Evolutionary conservation across 92 coral and sea anemone species (phyloP), one percentile per base, ranked within the genome.

Genomic region (Porites lobata): DNA sequence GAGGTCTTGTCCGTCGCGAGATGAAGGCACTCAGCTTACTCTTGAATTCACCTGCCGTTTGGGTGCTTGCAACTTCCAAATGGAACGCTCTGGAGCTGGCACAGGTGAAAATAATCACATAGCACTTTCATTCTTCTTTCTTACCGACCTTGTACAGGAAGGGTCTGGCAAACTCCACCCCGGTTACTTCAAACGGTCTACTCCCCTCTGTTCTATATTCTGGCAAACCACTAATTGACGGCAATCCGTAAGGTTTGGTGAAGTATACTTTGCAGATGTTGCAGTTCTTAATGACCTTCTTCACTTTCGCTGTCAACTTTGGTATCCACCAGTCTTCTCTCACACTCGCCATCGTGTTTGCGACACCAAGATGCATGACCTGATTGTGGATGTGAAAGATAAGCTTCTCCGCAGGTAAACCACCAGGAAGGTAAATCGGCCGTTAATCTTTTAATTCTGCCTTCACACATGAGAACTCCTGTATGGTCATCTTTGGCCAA

Each of bases 91-190:
- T 29, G 32, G 32, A 29, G 32, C 32, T 1, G 32, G 89, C 92
- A 26, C 85, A 83, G 50, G 80, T 90, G 59, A 90, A 90, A 38
- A 90, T 85, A 62, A 90, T n/a, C 10, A 79, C 61, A 71, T 85
- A 90, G 76, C 89, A 69, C 79, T 77, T 90, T n/a, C 86, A 90
- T 73, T 69, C 43, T 66, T 90, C 90, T 65, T 29, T 68, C 57
- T 85, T 51, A 22, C 65, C 61, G 76, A 76, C 78, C 61, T 86
- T 77, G 78, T 76, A 65, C 32, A 29, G 32, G 32, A 29, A 29
- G 32, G 32, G 32, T 29, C 32, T 29, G 32, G 32, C 32, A 29
- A 29, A 29, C 3, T 29, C 32, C 32, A 29, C 32, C 32, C 32
- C 32, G 3, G 32, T 29, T 29, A 29, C 32, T 29, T 29, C 32